phyloP scores from a whole-genome alignment of 1,140 invertebrate genomes.

The Megalopta genalis region DNA sequence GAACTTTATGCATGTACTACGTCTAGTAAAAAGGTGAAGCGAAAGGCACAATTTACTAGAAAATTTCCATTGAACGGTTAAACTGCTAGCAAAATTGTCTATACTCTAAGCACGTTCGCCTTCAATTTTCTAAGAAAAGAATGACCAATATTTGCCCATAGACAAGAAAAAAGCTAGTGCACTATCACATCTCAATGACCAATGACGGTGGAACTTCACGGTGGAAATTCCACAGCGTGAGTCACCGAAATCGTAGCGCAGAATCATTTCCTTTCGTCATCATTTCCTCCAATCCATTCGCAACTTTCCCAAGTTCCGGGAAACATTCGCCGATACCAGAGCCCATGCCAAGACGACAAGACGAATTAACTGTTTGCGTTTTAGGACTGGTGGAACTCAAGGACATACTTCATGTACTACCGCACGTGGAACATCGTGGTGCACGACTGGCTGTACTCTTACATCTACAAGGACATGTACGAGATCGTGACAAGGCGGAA shows the following conservation, averaged over 20 bases:
- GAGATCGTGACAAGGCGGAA: constrained; percentile 80
- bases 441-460: constrained; percentile 95
- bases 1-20: too few relatives aligned
- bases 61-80: too few relatives aligned
- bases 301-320: neutral
- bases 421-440: constrained; percentile 97
- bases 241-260: neutral
- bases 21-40: too few relatives aligned
- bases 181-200: neutral
- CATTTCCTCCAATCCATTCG: neutral
- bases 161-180: neutral
- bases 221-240: neutral
- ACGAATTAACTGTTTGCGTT: neutral
- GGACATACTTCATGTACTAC: constrained; percentile 90
- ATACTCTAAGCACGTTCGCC: too few relatives aligned
- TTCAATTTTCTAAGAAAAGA: neutral
- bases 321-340: neutral
- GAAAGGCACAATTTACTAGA: too few relatives aligned
- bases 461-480: constrained; percentile 93
- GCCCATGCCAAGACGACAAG: neutral
- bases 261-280: constrained; percentile 4
- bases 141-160: neutral
- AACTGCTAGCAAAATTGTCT: too few relatives aligned
- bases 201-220: neutral
- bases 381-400: constrained; percentile 97